phyloP scores from a whole-genome alignment of 2,888 invertebrate genomes.

The Acleris emargana region DNA sequence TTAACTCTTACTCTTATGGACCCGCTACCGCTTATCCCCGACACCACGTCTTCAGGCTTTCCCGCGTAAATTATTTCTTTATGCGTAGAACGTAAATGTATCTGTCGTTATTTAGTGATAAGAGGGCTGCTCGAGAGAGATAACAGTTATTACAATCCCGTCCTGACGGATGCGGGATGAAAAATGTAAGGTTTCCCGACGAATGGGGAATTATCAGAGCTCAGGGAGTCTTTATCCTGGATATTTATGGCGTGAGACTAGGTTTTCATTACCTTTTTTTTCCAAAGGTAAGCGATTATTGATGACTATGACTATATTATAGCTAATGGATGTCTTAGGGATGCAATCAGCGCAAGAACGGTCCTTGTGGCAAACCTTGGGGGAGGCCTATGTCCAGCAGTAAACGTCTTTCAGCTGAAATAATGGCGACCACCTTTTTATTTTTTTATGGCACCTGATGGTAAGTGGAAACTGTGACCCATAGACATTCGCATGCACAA shows the following conservation, averaged over 20 bases:
- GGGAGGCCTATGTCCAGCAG: too few relatives aligned
- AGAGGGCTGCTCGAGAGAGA: conserved; percentile 55
- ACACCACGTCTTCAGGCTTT: conserved; percentile 54
- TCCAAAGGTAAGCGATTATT: not conserved
- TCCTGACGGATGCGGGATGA: conserved; percentile 28
- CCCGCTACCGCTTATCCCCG: conserved; percentile 38
- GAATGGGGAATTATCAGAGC: conserved; percentile 23
- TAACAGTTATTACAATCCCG: conserved; percentile 52
- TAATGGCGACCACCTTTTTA: too few relatives aligned
- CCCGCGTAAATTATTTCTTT: conserved; percentile 77
- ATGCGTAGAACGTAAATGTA: conserved; percentile 65
- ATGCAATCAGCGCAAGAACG: too few relatives aligned
- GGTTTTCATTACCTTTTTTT: not conserved
- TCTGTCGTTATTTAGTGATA: conserved; percentile 73
- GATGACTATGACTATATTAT: too few relatives aligned
- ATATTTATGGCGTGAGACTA: conserved; percentile 1
- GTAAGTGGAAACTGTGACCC: too few relatives aligned
- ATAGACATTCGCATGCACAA: too few relatives aligned
- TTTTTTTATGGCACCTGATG: too few relatives aligned
- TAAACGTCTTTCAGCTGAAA: too few relatives aligned
- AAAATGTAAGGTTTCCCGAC: conserved; percentile 28
- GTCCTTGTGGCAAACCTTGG: too few relatives aligned
- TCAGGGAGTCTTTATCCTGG: conserved; percentile 17
- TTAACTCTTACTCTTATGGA: too few relatives aligned
- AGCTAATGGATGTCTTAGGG: too few relatives aligned